Percentiles rank a stretch among this genome's conserved stretches.
Conservation (phyloP, 2,888 invertebrate genomes). For the Xestia sexstrigata region DNA sequence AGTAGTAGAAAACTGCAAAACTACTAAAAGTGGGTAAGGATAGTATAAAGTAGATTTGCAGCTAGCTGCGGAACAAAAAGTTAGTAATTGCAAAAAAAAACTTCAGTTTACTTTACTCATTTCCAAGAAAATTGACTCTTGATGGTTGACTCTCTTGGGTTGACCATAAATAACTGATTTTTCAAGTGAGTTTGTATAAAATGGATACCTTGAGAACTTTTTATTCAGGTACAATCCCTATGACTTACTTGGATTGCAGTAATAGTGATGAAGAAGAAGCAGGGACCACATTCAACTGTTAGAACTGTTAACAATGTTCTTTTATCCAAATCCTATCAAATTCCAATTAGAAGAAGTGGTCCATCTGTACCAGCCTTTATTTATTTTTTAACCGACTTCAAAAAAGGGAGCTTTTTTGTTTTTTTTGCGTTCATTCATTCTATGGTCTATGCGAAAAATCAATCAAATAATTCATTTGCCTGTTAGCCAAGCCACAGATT, state of each 20-base stretch:
- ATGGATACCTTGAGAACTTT: background rate
- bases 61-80: background rate
- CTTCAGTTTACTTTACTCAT: background rate
- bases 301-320: background rate
- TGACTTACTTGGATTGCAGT: background rate
- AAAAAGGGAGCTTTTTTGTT: too few species aligned
- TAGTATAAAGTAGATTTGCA: background rate
- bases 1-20: background rate
- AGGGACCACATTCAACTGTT: background rate
- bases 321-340: background rate
- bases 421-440: conserved; percentile 8
- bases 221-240: background rate
- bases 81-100: background rate
- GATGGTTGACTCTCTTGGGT: too few species aligned
- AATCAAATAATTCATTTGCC: conserved; percentile 5
- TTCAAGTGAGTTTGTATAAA: background rate
- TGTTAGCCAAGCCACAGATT: conserved; percentile 40
- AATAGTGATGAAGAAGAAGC: background rate
- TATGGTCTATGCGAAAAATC: conserved; percentile 32
- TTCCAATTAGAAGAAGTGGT: background rate
- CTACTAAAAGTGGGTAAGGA: background rate
- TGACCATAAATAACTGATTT: background rate
- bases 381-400: background rate
- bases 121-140: background rate
- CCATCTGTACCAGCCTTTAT: background rate